A percentile compares a stretch with the other conserved stretches of the same genome.
phyloP scores from a whole-genome alignment of 1,140 invertebrate species.

The Gryllus bimaculatus region DNA sequence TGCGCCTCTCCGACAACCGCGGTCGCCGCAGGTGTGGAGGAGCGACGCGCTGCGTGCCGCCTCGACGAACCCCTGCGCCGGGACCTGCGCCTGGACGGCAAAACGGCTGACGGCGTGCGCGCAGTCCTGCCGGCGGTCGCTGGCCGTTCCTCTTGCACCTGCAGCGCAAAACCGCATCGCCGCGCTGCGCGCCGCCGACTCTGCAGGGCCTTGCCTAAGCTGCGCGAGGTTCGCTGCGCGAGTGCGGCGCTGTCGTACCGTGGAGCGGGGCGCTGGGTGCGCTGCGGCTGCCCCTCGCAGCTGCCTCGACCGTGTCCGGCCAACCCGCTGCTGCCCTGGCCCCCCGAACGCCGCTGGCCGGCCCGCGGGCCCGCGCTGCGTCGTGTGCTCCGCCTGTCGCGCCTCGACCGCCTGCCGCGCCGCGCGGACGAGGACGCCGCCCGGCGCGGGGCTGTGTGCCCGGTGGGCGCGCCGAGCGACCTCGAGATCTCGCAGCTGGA shows the following conservation, averaged over 20 bases:
- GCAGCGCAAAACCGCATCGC: constrained; percentile 55
- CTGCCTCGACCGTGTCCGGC: constrained; percentile 67
- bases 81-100: constrained; percentile 72
- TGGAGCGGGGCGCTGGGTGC: constrained; percentile 56
- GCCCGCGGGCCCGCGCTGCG: constrained; percentile 50
- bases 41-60: constrained; percentile 75
- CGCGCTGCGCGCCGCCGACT: constrained; percentile 50
- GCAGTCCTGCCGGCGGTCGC: constrained; percentile 49
- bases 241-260: constrained; percentile 53
- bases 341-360: constrained; percentile 57
- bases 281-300: constrained; percentile 49
- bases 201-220: constrained; percentile 56
- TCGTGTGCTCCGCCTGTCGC: too few relatives aligned
- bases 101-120: constrained; percentile 53
- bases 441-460: constrained; percentile 49
- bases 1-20: constrained; percentile 73
- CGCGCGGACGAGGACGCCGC: constrained; percentile 35
- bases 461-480: constrained; percentile 54
- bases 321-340: constrained; percentile 59
- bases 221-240: constrained; percentile 61
- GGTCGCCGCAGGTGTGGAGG: constrained; percentile 70
- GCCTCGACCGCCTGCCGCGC: constrained; percentile 49
- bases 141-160: constrained; percentile 52
- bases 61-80: constrained; percentile 65
- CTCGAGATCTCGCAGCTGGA: constrained; percentile 62